Conservation (phyloP, 2,113 vertebrate genomes). For the Haliaeetus leucogaster region DNA sequence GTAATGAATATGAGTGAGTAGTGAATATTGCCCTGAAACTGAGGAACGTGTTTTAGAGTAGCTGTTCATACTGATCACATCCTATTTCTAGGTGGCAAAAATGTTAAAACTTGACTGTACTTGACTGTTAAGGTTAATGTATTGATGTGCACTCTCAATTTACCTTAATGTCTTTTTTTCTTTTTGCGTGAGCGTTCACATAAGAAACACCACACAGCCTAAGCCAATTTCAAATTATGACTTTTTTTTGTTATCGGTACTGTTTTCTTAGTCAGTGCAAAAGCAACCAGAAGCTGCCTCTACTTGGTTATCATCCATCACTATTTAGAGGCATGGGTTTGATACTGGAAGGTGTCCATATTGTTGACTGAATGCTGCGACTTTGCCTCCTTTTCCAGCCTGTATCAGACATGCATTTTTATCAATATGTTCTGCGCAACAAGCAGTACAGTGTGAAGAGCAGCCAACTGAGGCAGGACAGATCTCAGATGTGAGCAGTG, state of each 20-base stretch:
- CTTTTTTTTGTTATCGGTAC: rapidly evolving
- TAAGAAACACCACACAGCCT: background rate
- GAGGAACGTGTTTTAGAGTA: background rate
- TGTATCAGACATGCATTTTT: background rate
- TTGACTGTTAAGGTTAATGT: background rate
- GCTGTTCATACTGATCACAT: background rate
- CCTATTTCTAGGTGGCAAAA: background rate
- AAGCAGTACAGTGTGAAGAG: background rate
- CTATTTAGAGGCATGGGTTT: background rate
- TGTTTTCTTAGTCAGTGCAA: background rate
- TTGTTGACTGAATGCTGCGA: background rate
- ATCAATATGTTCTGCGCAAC: background rate
- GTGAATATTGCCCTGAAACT: background rate
- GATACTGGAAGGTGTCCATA: background rate
- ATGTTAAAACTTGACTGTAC: background rate
- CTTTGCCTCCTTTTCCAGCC: background rate
- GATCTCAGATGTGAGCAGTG: background rate
- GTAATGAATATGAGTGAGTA: background rate
- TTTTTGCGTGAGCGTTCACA: background rate
- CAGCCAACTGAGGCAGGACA: background rate
- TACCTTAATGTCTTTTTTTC: background rate
- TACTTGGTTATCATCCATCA: background rate
- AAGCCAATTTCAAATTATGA: background rate
- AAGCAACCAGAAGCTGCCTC: background rate
- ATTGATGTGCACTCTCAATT: background rate